Percentiles rank a stretch among this genome's conserved stretches.
Conservation (phyloP, 2,797 vertebrate genomes). For the Cottoperca gobio region DNA sequence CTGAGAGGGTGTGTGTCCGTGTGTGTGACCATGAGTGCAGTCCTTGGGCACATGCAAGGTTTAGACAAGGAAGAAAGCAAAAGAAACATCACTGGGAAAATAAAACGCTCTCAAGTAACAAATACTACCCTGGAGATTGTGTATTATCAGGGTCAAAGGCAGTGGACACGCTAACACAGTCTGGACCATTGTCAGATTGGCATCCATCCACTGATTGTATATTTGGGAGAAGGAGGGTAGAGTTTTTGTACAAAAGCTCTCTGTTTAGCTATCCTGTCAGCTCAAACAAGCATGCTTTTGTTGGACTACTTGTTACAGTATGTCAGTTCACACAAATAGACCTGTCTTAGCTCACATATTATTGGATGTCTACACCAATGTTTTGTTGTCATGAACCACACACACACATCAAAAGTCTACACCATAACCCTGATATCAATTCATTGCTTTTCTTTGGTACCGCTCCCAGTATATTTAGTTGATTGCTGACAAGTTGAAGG, state of each 20-base stretch:
- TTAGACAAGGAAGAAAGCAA: slow-evolving; percentile 34
- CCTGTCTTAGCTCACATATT: slow-evolving; percentile 61
- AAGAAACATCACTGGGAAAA: slow-evolving; percentile 18
- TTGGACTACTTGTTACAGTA: slow-evolving; percentile 60
- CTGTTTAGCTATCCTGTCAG: slow-evolving; percentile 57
- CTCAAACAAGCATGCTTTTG: slow-evolving; percentile 69
- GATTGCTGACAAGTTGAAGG: slow-evolving; percentile 66
- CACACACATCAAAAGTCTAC: slow-evolving; percentile 53
- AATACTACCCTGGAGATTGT: slow-evolving; percentile 22
- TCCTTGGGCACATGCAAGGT: slow-evolving; percentile 29
- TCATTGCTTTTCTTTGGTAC: slow-evolving; percentile 51
- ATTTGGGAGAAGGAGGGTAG: slow-evolving; percentile 29
- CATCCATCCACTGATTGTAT: slow-evolving; percentile 47
- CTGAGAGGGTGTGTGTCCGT: slow-evolving; percentile 14
- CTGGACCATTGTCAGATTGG: slow-evolving; percentile 35
- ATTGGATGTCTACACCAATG: slow-evolving; percentile 47
- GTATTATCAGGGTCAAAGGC: slow-evolving; percentile 42
- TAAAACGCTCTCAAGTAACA: slow-evolving; percentile 30
- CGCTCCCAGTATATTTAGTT: slow-evolving; percentile 53
- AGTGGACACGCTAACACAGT: slow-evolving; percentile 44
- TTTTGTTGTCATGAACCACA: slow-evolving; percentile 68
- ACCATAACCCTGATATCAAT: slow-evolving; percentile 48
- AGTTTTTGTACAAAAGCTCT: slow-evolving; percentile 48
- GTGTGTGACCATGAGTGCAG: slow-evolving; percentile 37
- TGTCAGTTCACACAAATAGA: slow-evolving; percentile 65